Base-by-base conservation (phyloP, 2,888 invertebrate genomes). In the Steinernema hermaphroditum region DNA sequence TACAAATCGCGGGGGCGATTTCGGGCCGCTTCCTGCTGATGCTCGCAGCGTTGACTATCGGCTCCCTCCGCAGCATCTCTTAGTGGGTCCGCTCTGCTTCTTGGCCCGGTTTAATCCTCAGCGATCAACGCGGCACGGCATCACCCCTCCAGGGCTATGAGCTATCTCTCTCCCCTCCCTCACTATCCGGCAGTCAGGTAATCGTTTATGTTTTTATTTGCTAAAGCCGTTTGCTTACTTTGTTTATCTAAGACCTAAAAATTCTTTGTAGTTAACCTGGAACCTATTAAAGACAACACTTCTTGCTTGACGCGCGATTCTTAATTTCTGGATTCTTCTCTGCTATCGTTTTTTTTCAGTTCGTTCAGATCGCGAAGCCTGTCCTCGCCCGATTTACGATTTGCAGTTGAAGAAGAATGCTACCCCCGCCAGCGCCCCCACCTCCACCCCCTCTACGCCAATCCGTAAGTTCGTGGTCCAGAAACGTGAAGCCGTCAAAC, bases 391-490 rank as follows among this genome's bases (percentile, higher is more conserved):
- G 46, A 46, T 46, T 16, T 46, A n/a, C n/a, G n/a, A 4, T 46
- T 19, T 19, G 9, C 46, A 16, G 46, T 46, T 46, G 54, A 22
- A n/a, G 16, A 22, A 24, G 69, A 37, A 72, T 72, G 72, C 74
- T 80, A 76, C 80, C 79, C 75, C 82, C 81, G 75, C 82, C 82
- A 77, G 79, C 83, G 69, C 81, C 83, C 68, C 85, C 85, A 81
- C 85, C 85, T 75, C 85, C 84, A 86, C 84, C 85, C 84, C 82
- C 82, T 84, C 72, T 78, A 85, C 78, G 78, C 73, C 57, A 70
- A 72, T 19, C 81, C 80, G 74, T 77, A 77, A 75, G 72, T 54
- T 29, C 29, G 6, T 8, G 12, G 46, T 71, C 22, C n/a, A 37
- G 37, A 19, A 29, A 34, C 44, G 1, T 19, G 37, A 14, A 70